These are phyloP conservation scores for Selenia dentaria DNA, from an alignment of 2,888 invertebrate species.

Conservation along the genomic window DNA sequence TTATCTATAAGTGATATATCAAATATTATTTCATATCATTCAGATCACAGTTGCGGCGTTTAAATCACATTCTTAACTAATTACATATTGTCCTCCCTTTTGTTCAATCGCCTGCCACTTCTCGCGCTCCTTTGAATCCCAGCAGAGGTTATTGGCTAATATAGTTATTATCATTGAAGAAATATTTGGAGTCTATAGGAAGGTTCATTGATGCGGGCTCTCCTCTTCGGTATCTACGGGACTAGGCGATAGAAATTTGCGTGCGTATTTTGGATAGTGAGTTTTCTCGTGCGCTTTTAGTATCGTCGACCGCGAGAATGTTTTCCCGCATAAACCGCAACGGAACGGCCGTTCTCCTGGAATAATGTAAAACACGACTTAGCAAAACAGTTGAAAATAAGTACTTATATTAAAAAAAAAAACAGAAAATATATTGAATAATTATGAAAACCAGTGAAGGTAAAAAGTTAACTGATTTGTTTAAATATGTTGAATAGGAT, in stretches of 20 bases:
- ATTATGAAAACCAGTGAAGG: too few species aligned
- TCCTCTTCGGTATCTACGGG: slow-evolving; percentile 94
- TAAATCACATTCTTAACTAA: slow-evolving; percentile 84
- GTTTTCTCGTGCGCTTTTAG: slow-evolving; percentile 97
- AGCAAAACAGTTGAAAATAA: not conserved
- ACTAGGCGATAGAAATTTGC: slow-evolving; percentile 94
- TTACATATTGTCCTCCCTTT: slow-evolving; percentile 80
- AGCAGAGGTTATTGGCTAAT: slow-evolving; percentile 52
- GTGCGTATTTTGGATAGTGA: slow-evolving; percentile 95
- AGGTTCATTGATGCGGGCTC: slow-evolving; percentile 88
- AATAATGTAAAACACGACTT: slow-evolving; percentile 34
- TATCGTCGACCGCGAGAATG: slow-evolving; percentile 95
- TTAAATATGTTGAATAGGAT: too few species aligned
- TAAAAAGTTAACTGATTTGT: too few species aligned
- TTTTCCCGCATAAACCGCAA: slow-evolving; percentile 95
- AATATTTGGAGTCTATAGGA: slow-evolving; percentile 53
- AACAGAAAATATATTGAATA: too few species aligned
- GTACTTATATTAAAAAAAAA: too few species aligned
- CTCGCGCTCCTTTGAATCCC: slow-evolving; percentile 65
- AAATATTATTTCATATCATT: slow-evolving; percentile 84
- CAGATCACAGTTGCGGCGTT: slow-evolving; percentile 86
- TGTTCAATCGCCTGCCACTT: slow-evolving; percentile 72
- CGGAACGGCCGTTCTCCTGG: slow-evolving; percentile 94
- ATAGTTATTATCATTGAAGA: slow-evolving; percentile 42
- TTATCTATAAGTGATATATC: slow-evolving; percentile 84